Evolutionary conservation across 2,888 invertebrate species (phyloP).

Genomic region (Nebria brevicollis): DNA sequence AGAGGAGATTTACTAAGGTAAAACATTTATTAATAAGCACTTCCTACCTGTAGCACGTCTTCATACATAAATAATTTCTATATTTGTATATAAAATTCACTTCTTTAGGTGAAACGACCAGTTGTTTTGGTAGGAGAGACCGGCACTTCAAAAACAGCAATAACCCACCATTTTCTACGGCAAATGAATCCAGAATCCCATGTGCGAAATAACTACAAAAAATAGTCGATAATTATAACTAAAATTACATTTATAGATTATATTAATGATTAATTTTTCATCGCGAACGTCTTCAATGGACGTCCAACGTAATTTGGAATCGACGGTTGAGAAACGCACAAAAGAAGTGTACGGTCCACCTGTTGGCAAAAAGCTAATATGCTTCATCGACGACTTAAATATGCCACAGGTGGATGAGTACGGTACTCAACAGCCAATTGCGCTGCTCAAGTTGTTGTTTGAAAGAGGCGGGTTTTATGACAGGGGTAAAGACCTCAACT

Average conservation of each 20-base stretch:
- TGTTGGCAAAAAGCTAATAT: slow-evolving; percentile 86
- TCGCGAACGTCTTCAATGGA: slow-evolving; percentile 91
- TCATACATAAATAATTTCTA: not conserved
- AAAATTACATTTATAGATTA: slow-evolving; percentile 65
- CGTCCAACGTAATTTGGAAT: slow-evolving; percentile 88
- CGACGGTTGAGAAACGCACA: slow-evolving; percentile 88
- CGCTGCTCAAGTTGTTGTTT: slow-evolving; percentile 87
- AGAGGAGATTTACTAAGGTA: slow-evolving; percentile 50
- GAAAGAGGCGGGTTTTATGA: slow-evolving; percentile 91
- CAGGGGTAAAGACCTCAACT: slow-evolving; percentile 86
- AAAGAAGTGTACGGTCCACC: slow-evolving; percentile 92
- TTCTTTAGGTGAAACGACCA: slow-evolving; percentile 74
- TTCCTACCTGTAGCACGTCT: not conserved
- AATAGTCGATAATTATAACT: not conserved
- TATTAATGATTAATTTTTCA: slow-evolving; percentile 90
- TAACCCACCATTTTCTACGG: slow-evolving; percentile 82
- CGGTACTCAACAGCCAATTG: slow-evolving; percentile 94
- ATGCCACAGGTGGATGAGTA: slow-evolving; percentile 91
- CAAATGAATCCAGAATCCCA: slow-evolving; percentile 74
- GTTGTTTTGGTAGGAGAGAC: slow-evolving; percentile 89
- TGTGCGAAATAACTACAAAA: slow-evolving; percentile 64
- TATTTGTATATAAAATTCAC: not conserved
- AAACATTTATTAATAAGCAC: not conserved
- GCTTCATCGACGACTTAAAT: slow-evolving; percentile 95
- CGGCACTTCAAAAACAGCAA: slow-evolving; percentile 93